Evolutionary conservation across 1,140 invertebrate genomes (phyloP).

Genomic region (Drosophila dunni): DNA sequence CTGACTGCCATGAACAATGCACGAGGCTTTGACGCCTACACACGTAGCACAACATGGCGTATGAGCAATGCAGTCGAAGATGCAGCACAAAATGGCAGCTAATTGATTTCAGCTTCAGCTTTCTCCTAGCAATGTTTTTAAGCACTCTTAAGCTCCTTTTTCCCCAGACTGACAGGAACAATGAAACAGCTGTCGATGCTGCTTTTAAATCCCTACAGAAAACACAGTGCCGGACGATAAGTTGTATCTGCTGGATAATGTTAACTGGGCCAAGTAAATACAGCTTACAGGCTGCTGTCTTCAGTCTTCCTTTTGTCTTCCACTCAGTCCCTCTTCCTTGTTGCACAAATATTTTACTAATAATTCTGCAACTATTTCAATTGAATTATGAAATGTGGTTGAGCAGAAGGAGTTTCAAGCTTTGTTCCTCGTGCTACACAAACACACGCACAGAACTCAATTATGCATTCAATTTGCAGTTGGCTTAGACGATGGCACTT

Average conservation of each 20-base stretch:
- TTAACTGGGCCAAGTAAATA: constrained; percentile 7
- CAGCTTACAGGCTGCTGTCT: background rate
- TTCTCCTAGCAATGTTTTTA: constrained; percentile 18
- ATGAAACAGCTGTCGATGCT: constrained; percentile 21
- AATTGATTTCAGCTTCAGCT: constrained; percentile 43
- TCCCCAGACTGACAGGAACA: constrained; percentile 9
- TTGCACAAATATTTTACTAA: constrained; percentile 50
- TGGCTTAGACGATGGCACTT: constrained; percentile 17
- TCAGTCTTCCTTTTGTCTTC: background rate
- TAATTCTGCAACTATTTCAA: constrained; percentile 74
- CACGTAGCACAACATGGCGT: constrained; percentile 2
- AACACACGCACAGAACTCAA: constrained; percentile 54
- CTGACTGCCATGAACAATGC: constrained; percentile 35
- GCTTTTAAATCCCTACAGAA: constrained; percentile 13
- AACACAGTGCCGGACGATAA: background rate
- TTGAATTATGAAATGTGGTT: constrained; percentile 75
- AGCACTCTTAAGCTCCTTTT: constrained; percentile 33
- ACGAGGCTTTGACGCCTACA: constrained; percentile 23
- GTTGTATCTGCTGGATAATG: background rate
- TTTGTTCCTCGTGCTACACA: constrained; percentile 10
- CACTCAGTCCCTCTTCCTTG: background rate
- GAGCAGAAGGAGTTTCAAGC: constrained; percentile 2
- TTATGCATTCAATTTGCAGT: constrained; percentile 65
- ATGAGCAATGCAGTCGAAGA: background rate
- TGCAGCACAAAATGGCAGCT: constrained; percentile 34